These are phyloP conservation scores for Aleiodes alternator DNA, from an alignment of 2,888 invertebrate genomes.

Conservation along the genomic window DNA sequence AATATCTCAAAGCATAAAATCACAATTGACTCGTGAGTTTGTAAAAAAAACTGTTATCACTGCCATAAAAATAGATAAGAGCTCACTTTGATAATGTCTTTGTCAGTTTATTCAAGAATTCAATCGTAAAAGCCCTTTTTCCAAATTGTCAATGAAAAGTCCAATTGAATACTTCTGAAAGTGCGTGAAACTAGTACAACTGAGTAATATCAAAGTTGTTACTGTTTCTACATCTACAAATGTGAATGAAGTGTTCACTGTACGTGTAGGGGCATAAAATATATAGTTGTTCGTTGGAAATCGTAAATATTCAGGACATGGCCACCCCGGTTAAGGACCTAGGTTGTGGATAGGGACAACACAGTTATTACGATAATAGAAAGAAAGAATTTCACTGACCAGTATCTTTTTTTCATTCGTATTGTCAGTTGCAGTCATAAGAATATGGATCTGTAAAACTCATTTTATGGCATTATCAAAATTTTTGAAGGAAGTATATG, in stretches of 20 bases:
- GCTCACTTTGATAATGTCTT: constrained; percentile 1
- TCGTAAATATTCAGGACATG: constrained; percentile 57
- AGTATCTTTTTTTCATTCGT: neutral
- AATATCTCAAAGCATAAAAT: no score
- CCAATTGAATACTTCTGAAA: neutral
- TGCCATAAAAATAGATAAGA: constrained; percentile 9
- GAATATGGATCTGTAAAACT: neutral
- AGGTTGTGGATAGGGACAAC: constrained; percentile 9
- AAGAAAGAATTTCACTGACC: constrained; percentile 16
- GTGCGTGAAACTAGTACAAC: constrained; percentile 23
- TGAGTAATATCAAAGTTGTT: no score
- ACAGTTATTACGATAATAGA: constrained; percentile 31
- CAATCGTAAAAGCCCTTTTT: constrained; percentile 15
- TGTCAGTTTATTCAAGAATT: neutral
- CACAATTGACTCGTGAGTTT: neutral
- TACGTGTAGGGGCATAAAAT: constrained; percentile 56
- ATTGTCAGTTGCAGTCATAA: neutral
- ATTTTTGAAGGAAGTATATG: neutral
- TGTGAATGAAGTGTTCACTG: constrained; percentile 23
- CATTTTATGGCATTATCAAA: constrained; percentile 62
- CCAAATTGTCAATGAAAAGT: neutral
- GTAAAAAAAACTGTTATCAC: neutral
- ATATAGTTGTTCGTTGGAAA: constrained; percentile 54
- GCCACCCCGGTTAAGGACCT: constrained; percentile 19
- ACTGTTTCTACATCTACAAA: neutral